These are phyloP conservation scores for Melanerpes formicivorus DNA, from an alignment of 2,113 vertebrate species.

Conservation along the genomic window DNA sequence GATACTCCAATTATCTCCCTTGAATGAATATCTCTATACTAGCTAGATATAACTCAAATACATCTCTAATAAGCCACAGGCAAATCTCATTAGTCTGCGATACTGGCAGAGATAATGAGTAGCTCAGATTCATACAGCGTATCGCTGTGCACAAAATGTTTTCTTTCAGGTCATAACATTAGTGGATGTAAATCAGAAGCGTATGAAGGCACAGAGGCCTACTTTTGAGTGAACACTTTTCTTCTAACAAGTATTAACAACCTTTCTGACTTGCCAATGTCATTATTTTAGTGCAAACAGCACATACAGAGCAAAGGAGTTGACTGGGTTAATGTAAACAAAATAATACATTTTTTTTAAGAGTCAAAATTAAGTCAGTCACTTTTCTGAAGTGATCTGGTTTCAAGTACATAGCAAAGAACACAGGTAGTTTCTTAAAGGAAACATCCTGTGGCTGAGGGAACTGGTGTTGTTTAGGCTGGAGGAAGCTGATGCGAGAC, in stretches of 20 bases:
- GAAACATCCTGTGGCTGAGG: background rate
- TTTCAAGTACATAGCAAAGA: background rate
- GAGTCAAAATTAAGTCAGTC: background rate
- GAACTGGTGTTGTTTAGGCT: too few species aligned
- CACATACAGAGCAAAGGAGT: background rate
- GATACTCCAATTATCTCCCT: slow-evolving; percentile 7
- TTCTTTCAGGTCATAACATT: background rate
- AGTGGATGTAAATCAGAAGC: background rate
- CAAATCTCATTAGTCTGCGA: slow-evolving; percentile 57
- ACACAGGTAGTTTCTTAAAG: background rate
- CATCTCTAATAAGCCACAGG: slow-evolving; percentile 38
- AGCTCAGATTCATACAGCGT: background rate
- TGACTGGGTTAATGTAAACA: background rate
- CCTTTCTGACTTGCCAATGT: background rate
- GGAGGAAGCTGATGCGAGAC: too few species aligned
- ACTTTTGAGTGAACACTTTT: background rate
- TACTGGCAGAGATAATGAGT: slow-evolving; percentile 31
- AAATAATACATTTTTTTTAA: background rate
- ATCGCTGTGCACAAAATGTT: background rate
- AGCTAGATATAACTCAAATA: background rate
- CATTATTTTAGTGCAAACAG: background rate
- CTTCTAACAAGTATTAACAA: background rate
- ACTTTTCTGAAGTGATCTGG: background rate
- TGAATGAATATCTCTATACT: background rate
- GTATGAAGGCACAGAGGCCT: background rate